Conservation (phyloP, 1,140 invertebrate species). For the Drepana arcuata region DNA sequence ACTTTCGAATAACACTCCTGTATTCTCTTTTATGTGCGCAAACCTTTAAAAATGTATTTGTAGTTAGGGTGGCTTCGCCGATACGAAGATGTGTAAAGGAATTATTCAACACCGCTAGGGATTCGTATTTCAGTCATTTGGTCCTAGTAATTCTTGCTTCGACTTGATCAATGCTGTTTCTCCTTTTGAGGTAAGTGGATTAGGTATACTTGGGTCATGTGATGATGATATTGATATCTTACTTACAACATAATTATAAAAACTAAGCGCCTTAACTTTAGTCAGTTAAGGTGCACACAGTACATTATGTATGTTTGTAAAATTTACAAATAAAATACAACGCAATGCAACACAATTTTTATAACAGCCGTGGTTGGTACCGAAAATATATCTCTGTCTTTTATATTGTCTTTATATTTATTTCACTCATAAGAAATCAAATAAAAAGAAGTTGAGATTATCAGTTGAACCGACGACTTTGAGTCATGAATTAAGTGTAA, state of each 20-base stretch:
- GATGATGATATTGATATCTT: background rate
- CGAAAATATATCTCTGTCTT: no score
- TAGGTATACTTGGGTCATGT: no score
- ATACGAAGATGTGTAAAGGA: constrained; percentile 37
- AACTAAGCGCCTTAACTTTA: background rate
- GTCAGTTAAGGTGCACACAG: background rate
- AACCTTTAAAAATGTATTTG: constrained; percentile 60
- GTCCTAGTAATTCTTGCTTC: background rate
- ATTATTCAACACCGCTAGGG: constrained; percentile 26
- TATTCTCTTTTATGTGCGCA: constrained; percentile 56
- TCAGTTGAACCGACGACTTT: no score
- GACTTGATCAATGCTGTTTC: no score
- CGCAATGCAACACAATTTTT: no score
- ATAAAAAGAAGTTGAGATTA: no score
- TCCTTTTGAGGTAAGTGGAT: no score
- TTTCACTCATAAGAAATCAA: no score
- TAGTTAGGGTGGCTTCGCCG: constrained; percentile 22
- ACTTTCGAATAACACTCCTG: constrained; percentile 50
- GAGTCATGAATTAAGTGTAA: background rate
- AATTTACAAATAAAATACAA: no score
- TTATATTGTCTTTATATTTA: no score
- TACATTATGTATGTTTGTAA: no score
- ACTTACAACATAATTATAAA: background rate
- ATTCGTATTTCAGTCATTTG: background rate
- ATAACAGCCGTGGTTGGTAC: no score